phyloP scores from a whole-genome alignment of 2,888 invertebrate species.

The Chrysolina oricalcia region DNA sequence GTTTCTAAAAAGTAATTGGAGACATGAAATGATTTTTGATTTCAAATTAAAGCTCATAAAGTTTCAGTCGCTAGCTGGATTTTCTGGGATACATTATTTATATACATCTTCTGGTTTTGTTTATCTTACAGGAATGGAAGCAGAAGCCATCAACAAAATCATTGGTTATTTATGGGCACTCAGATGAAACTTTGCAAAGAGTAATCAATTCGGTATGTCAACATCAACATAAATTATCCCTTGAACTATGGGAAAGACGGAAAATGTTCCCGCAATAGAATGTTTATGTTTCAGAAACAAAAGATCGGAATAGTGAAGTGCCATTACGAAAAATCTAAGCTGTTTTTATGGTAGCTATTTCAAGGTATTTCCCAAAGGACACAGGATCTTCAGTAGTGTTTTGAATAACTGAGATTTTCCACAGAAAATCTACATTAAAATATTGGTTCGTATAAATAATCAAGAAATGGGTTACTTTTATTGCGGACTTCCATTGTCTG shows the following conservation, averaged over 20 bases:
- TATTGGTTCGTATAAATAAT: no score
- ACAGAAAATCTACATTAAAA: no score
- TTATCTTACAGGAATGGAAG: neutral
- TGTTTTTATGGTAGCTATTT: neutral
- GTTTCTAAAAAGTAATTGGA: no score
- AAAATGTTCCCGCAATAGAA: neutral
- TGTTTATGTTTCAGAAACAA: neutral
- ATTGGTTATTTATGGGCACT: conserved; percentile 15
- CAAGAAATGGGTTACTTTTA: no score
- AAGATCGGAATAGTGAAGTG: neutral
- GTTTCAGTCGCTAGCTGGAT: no score
- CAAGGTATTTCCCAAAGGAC: neutral
- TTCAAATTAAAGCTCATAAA: no score
- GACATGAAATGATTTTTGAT: no score
- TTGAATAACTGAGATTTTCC: neutral
- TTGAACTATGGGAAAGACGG: neutral
- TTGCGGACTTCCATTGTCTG: no score
- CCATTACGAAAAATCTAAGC: neutral
- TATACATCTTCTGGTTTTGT: neutral
- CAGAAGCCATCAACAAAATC: conserved; percentile 1
- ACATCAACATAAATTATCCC: conserved; percentile 12
- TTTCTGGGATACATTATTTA: no score
- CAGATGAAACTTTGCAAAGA: conserved; percentile 8
- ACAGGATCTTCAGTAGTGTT: neutral
- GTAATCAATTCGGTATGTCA: conserved; percentile 9